phyloP scores from a whole-genome alignment of 2,113 vertebrate species.

The Ophthalmolycus amberensis region DNA sequence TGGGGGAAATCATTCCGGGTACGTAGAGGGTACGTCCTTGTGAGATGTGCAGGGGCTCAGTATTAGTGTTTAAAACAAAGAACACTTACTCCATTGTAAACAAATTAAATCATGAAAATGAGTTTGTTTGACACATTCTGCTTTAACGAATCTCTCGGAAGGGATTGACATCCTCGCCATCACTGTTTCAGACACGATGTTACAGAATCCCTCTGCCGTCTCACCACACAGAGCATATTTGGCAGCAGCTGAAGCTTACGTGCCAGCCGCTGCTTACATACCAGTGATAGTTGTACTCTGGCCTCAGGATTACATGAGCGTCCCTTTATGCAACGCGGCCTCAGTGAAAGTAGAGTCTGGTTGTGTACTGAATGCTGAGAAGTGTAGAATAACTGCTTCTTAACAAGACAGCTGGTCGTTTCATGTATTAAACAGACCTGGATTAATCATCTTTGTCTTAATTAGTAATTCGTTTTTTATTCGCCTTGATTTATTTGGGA shows the following conservation, averaged over 20 bases:
- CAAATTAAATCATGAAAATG: not conserved
- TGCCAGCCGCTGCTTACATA: slow-evolving; percentile 14
- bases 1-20: no score
- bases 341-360: not conserved
- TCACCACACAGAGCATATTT: not conserved
- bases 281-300: slow-evolving; percentile 22
- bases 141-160: not conserved
- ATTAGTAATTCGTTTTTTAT: not conserved
- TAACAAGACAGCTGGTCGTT: not conserved
- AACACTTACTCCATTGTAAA: no score
- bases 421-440: not conserved
- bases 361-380: not conserved
- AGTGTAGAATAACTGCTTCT: not conserved
- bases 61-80: no score
- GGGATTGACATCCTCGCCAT: not conserved
- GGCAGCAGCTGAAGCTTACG: slow-evolving; percentile 43
- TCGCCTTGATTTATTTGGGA: not conserved
- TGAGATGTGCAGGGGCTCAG: no score
- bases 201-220: not conserved
- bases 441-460: not conserved
- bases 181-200: slow-evolving; percentile 1
- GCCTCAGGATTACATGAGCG: slow-evolving; percentile 20
- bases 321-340: not conserved
- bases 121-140: not conserved
- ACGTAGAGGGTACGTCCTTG: no score